Percentiles rank a stretch among this genome's conserved stretches.
These are phyloP conservation scores for Miltochrista miniata DNA, from an alignment of 2,888 invertebrate genomes.

Conservation along the genomic window DNA sequence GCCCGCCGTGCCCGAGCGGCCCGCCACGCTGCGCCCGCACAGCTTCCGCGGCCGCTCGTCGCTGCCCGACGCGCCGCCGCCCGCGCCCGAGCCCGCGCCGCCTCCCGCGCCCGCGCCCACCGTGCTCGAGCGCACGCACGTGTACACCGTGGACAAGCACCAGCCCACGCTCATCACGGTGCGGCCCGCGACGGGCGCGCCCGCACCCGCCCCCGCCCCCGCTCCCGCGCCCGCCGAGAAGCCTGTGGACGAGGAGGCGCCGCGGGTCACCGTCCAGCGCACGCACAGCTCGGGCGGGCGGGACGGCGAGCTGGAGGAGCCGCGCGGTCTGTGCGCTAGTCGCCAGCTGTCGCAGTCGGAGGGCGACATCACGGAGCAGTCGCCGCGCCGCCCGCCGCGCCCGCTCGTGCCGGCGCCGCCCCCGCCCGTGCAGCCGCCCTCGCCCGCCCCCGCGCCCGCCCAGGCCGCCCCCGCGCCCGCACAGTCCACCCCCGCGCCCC, in stretches of 20 bases:
- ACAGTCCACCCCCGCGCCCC: constrained; percentile 36
- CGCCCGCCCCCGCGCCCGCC: constrained; percentile 42
- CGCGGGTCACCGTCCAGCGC: constrained; percentile 69
- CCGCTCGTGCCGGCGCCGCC: constrained; percentile 65
- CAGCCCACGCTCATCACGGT: constrained; percentile 88
- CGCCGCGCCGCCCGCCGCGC: constrained; percentile 66
- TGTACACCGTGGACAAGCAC: constrained; percentile 89
- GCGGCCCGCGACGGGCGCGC: constrained; percentile 42
- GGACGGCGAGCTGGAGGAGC: constrained; percentile 70
- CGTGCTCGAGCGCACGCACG: constrained; percentile 86
- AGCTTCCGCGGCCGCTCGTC: constrained; percentile 76
- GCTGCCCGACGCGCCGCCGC: constrained; percentile 43
- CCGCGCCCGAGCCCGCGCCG: constrained; percentile 52
- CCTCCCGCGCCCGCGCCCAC: constrained; percentile 60
- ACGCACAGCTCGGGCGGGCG: constrained; percentile 76
- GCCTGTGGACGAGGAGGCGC: constrained; percentile 46
- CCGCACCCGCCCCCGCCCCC: no score
- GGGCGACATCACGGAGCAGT: constrained; percentile 84
- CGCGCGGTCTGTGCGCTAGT: constrained; percentile 62
- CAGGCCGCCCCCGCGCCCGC: constrained; percentile 46
- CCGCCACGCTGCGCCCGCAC: constrained; percentile 86
- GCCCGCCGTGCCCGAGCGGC: constrained; percentile 92
- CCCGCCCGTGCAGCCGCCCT: constrained; percentile 47
- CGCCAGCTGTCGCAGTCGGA: constrained; percentile 84
- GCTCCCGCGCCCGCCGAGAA: constrained; percentile 17